Conservation (phyloP, 2,113 vertebrate genomes). For the Callaeas wilsoni region DNA sequence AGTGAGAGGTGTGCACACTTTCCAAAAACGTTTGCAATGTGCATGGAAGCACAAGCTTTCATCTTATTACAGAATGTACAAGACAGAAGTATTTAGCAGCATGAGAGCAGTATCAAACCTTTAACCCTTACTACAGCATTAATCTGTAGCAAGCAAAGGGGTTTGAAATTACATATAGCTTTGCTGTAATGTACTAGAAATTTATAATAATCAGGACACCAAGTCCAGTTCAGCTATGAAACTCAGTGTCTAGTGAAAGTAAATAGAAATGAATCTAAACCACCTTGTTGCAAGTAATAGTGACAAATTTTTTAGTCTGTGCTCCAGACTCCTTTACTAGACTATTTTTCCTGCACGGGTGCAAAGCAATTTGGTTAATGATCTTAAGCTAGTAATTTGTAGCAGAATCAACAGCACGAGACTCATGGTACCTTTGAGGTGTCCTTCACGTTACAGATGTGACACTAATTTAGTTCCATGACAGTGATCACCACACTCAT, state of each 20-base stretch:
- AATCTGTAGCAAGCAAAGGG: not conserved
- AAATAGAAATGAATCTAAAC: constrained; percentile 30
- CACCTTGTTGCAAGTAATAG: not conserved
- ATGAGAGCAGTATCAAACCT: not conserved
- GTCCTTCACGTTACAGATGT: constrained; percentile 72
- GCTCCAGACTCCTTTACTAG: not conserved
- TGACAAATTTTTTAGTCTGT: not conserved
- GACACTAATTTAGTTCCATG: constrained; percentile 71
- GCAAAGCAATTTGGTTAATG: constrained; percentile 57
- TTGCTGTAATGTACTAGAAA: not conserved
- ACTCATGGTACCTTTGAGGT: constrained; percentile 71
- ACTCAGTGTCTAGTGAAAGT: not conserved
- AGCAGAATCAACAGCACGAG: constrained; percentile 64
- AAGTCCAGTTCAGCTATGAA: not conserved
- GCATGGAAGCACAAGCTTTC: not conserved
- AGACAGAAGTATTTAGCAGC: not conserved
- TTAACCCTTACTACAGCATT: not conserved
- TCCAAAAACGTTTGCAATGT: not conserved
- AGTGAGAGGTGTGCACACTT: not conserved
- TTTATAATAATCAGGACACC: not conserved
- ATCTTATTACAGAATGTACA: not conserved
- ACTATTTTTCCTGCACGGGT: not conserved
- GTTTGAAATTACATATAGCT: not conserved
- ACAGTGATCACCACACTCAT: constrained; percentile 63
- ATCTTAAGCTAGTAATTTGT: constrained; percentile 63